phyloP scores from a whole-genome alignment of 2,888 invertebrate genomes.

The Eurytoma adleriae region DNA sequence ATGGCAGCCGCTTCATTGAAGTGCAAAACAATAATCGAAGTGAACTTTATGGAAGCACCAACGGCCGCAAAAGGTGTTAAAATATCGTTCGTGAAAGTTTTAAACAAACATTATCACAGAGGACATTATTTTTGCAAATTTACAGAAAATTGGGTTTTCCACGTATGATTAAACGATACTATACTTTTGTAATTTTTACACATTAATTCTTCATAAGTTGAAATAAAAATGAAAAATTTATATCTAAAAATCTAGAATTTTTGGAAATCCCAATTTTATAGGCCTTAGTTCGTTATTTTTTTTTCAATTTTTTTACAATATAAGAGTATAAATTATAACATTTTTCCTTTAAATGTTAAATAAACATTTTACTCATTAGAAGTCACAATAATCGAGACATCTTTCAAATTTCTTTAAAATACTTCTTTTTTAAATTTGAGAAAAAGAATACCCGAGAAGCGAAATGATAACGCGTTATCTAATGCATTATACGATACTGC shows the following conservation, averaged over 20 bases:
- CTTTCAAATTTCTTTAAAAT: constrained; percentile 15
- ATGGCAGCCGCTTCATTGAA: constrained; percentile 66
- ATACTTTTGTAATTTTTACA: no score
- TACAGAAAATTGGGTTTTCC: constrained; percentile 47
- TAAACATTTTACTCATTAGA: constrained; percentile 1
- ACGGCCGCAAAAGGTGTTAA: constrained; percentile 44
- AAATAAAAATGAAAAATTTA: neutral
- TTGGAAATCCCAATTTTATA: constrained; percentile 53
- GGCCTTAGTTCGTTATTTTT: constrained; percentile 34
- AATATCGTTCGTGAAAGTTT: constrained; percentile 24
- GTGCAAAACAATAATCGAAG: constrained; percentile 65
- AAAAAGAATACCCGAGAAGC: constrained; percentile 19
- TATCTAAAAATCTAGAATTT: constrained; percentile 14
- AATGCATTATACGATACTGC: constrained; percentile 30
- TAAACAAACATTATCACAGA: constrained; percentile 54
- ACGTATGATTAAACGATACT: neutral
- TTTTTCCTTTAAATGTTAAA: neutral
- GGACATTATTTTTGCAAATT: constrained; percentile 48
- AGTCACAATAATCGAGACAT: constrained; percentile 21
- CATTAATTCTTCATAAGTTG: neutral
- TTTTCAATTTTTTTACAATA: constrained; percentile 39
- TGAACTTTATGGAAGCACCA: constrained; percentile 75
- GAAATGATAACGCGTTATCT: constrained; percentile 36
- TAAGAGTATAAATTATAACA: constrained; percentile 32
- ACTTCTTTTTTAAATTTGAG: neutral